A percentile compares a stretch with the other conserved stretches of the same genome.
Evolutionary conservation across 1,140 invertebrate species (phyloP).

Genomic region (Trichonephila clavipes): DNA sequence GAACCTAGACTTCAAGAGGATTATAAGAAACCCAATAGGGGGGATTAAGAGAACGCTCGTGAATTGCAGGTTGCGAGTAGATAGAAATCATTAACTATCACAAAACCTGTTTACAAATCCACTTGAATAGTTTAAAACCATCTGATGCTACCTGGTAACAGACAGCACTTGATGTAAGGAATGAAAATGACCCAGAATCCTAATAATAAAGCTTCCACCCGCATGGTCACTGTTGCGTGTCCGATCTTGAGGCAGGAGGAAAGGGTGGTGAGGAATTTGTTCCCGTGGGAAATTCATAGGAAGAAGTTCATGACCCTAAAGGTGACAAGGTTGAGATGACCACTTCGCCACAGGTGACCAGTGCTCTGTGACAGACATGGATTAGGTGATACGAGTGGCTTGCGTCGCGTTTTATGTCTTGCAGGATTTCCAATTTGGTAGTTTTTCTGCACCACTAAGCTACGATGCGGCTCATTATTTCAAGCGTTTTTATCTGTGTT

Average conservation of each 20-base stretch:
- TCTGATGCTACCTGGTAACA: neutral
- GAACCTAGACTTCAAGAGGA: too few species aligned
- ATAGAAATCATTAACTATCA: too few species aligned
- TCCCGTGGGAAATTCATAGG: conserved; percentile 66
- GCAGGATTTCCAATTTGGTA: conserved; percentile 66
- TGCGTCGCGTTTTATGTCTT: neutral
- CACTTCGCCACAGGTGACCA: conserved; percentile 41
- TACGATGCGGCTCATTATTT: neutral
- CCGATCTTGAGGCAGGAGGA: conserved; percentile 6
- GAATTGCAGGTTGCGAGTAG: too few species aligned
- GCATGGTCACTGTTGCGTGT: conserved; percentile 58
- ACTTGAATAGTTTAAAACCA: too few species aligned
- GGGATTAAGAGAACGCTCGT: too few species aligned
- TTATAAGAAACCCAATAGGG: too few species aligned
- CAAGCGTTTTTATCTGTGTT: neutral
- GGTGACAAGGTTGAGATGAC: conserved; percentile 47
- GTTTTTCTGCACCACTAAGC: conserved; percentile 29
- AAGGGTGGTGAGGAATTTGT: conserved; percentile 21
- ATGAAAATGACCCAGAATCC: conserved; percentile 29
- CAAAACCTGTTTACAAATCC: too few species aligned
- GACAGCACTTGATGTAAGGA: neutral
- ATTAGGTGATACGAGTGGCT: neutral
- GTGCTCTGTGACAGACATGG: conserved; percentile 5
- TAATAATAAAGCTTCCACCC: conserved; percentile 18
- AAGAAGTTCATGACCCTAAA: conserved; percentile 19